A percentile compares a stretch with the other conserved stretches of the same genome.
Conservation (phyloP, 2,888 invertebrate genomes). For the Hirtodrosophila duncani region DNA sequence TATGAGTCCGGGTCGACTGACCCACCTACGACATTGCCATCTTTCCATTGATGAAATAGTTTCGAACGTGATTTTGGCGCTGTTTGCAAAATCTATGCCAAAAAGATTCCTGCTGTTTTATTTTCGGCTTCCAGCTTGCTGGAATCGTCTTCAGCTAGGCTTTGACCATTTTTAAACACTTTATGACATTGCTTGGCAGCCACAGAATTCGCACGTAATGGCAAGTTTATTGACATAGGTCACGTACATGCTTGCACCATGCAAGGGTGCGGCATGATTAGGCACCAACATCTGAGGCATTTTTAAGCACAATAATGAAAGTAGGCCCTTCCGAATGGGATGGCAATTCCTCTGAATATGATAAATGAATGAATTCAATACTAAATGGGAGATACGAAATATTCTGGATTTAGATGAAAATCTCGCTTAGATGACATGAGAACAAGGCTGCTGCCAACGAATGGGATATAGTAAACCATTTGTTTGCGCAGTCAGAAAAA, state of each 20-base stretch:
- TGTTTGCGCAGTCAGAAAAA: too few relatives aligned
- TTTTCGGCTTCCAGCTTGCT: conserved; percentile 9
- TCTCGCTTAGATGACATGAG: too few relatives aligned
- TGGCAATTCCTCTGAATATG: too few relatives aligned
- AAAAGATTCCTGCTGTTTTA: conserved; percentile 52
- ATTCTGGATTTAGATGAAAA: too few relatives aligned
- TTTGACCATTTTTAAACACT: conserved; percentile 26
- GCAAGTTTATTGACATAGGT: conserved; percentile 66
- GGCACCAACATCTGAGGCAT: neutral
- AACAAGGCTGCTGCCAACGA: too few relatives aligned
- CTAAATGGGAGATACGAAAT: too few relatives aligned
- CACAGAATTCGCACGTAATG: conserved; percentile 60
- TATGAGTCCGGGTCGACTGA: conserved; percentile 19
- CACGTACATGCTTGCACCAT: conserved; percentile 43
- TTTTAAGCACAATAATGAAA: neutral
- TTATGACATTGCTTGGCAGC: conserved; percentile 17
- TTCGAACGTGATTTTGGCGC: conserved; percentile 75
- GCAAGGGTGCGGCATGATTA: conserved; percentile 22
- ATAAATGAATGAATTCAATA: too few relatives aligned
- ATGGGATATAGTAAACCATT: too few relatives aligned
- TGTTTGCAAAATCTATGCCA: conserved; percentile 55
- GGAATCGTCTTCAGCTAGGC: conserved; percentile 14
- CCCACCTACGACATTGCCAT: conserved; percentile 13
- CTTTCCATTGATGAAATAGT: conserved; percentile 68
- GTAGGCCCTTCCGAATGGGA: too few relatives aligned